Evolutionary conservation across 2,797 vertebrate genomes (phyloP), one percentile per base, ranked within the genome.

Genomic region (Myotis daubentonii): DNA sequence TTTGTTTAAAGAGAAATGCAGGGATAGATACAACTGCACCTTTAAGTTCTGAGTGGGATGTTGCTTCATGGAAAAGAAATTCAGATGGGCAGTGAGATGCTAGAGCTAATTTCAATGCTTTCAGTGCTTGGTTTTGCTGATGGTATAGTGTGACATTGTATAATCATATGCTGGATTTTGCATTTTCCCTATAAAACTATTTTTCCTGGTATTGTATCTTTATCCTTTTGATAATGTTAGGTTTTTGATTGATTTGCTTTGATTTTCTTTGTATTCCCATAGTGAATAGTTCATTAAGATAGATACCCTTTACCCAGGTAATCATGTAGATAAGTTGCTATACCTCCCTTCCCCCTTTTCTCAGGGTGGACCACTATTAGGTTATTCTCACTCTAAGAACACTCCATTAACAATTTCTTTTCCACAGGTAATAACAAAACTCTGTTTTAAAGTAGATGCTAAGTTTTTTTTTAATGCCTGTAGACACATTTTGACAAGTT

Each of bases 1-100:
- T 95, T 92, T 87, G 68, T 44, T 93, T 89, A 80, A 72, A 87
- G n/a, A 89, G 70, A 95, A 80, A 72, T 81, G 66, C 19, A 80
- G 33, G 5, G 47, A 47, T 83, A 65, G 17, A 55, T 8, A 68
- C 44, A 89, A 66, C 47, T 38, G 47, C 91, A 65, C 13, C 47
- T 84, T 96, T 81, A 81, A 11, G 28, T 89, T 91, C 70, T 38
- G 47, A 86, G 33, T 55, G 22, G 86, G 15, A 30, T 71, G 75
- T 82, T 79, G 75, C 49, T 20, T n/a, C 36, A 7, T 60, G 47
- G 12, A 79, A 89, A 83, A 95, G 19, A 79, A 80, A 28, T 44
- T 9, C 49, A 68, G 55, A 62, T 28, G 89, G 38, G 47, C 28
- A 60, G 38, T 72, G 33, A 91, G 65, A 82, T 44, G 30, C 49